Conservation (phyloP, 53 echinoderm and acorn worm species). For the Hippasteria phrygiana region DNA sequence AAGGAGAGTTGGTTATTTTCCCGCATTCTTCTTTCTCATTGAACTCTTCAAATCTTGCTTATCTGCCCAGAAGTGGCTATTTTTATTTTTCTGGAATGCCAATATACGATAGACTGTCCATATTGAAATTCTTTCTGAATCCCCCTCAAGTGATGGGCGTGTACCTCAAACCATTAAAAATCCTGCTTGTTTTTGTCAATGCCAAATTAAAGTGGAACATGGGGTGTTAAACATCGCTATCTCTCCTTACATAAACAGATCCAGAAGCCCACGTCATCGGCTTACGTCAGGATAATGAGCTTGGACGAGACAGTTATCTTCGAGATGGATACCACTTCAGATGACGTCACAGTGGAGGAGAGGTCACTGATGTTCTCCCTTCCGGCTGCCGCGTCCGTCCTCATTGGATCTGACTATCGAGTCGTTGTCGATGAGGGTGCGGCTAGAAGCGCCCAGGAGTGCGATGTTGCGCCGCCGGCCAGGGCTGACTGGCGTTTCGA, state of each 20-base stretch:
- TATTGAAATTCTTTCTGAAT: background rate
- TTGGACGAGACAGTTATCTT: slow-evolving; percentile 32
- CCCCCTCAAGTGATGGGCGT: background rate
- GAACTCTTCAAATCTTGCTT: too few relatives aligned
- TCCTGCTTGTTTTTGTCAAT: too few relatives aligned
- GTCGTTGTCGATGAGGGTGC: slow-evolving; percentile 43
- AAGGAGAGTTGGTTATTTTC: too few relatives aligned
- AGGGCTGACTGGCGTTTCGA: slow-evolving; percentile 43
- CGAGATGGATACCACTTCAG: slow-evolving; percentile 41
- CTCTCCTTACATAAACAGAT: slow-evolving; percentile 23
- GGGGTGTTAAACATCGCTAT: background rate
- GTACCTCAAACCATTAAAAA: too few relatives aligned
- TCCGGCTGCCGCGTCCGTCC: slow-evolving; percentile 20
- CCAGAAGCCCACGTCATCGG: slow-evolving; percentile 30
- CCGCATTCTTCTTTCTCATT: too few relatives aligned
- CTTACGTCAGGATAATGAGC: slow-evolving; percentile 25
- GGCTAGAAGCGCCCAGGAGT: slow-evolving; percentile 30
- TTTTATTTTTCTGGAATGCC: background rate
- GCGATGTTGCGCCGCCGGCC: slow-evolving; percentile 23
- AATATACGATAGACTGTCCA: background rate
- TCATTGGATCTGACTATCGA: slow-evolving; percentile 35
- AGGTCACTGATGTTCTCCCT: slow-evolving; percentile 43
- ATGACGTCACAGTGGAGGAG: slow-evolving; percentile 25
- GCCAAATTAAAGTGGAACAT: background rate
- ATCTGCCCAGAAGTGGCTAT: too few relatives aligned